Conservation (phyloP, 1,140 invertebrate genomes). For the Dolichoris vasculosae region DNA sequence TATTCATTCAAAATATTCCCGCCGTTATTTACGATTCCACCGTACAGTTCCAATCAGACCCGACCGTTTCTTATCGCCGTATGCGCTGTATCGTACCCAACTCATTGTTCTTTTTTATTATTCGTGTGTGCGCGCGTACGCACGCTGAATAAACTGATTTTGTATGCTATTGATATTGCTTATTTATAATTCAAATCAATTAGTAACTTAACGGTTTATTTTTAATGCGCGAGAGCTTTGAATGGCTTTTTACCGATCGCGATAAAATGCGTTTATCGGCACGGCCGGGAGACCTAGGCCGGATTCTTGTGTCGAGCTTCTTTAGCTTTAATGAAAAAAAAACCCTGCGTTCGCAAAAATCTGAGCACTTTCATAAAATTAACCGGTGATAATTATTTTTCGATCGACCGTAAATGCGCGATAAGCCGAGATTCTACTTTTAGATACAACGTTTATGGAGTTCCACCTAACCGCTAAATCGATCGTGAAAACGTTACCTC, state of each 20-base stretch:
- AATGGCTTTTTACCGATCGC: background rate
- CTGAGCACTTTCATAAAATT: background rate
- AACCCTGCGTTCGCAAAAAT: too few relatives aligned
- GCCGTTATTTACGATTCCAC: slow-evolving; percentile 11
- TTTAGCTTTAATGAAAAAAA: too few relatives aligned
- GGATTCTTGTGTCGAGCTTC: background rate
- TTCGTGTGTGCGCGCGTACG: background rate
- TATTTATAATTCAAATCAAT: slow-evolving; percentile 22
- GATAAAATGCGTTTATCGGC: background rate
- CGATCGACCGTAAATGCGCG: too few relatives aligned
- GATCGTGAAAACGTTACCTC: too few relatives aligned
- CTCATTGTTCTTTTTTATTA: slow-evolving; percentile 10
- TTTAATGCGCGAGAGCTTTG: background rate
- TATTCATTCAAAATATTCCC: slow-evolving; percentile 15
- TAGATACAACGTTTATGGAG: too few relatives aligned
- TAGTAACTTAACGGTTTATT: slow-evolving; percentile 23
- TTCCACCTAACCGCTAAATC: background rate
- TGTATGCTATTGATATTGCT: background rate
- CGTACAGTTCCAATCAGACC: background rate
- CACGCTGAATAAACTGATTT: background rate
- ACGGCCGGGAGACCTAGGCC: too few relatives aligned
- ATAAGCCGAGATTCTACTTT: too few relatives aligned
- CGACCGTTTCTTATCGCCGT: background rate
- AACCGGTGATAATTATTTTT: background rate
- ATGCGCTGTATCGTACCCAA: background rate